phyloP scores from a whole-genome alignment of 2,113 vertebrate genomes.

The Leucopternis melanops region DNA sequence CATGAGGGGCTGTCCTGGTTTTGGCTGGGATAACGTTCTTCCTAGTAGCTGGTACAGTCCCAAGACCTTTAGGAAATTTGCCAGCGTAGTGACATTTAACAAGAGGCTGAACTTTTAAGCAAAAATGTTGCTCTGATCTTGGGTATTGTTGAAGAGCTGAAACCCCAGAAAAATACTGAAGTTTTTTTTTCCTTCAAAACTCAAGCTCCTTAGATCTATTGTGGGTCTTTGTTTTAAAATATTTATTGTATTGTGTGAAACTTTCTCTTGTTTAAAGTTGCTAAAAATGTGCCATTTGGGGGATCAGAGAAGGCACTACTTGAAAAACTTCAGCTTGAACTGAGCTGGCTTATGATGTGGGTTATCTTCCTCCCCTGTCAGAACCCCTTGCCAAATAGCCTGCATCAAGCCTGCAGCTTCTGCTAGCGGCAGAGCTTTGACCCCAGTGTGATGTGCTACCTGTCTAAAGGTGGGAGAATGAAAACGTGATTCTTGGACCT shows the following conservation, averaged over 20 bases:
- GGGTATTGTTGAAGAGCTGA: background rate
- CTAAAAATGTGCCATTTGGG: background rate
- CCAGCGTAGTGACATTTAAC: background rate
- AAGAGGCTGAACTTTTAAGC: background rate
- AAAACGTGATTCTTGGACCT: too few relatives aligned
- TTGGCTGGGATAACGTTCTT: too few relatives aligned
- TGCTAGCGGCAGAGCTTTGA: background rate
- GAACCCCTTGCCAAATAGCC: background rate
- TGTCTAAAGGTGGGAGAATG: too few relatives aligned
- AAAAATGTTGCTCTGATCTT: background rate
- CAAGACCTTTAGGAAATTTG: background rate
- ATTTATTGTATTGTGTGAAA: background rate
- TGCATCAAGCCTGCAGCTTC: background rate
- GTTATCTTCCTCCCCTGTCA: background rate
- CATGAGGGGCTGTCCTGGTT: too few relatives aligned
- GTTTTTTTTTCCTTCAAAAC: background rate
- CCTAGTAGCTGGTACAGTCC: too few relatives aligned
- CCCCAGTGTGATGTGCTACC: too few relatives aligned
- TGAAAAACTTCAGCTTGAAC: background rate
- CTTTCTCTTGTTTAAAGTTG: background rate
- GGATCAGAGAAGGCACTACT: background rate
- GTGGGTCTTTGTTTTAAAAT: background rate
- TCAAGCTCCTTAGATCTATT: background rate
- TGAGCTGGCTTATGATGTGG: background rate
- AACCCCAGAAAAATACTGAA: background rate